phyloP scores from a whole-genome alignment of 2,113 vertebrate genomes.

The Ancistrus triradiatus region DNA sequence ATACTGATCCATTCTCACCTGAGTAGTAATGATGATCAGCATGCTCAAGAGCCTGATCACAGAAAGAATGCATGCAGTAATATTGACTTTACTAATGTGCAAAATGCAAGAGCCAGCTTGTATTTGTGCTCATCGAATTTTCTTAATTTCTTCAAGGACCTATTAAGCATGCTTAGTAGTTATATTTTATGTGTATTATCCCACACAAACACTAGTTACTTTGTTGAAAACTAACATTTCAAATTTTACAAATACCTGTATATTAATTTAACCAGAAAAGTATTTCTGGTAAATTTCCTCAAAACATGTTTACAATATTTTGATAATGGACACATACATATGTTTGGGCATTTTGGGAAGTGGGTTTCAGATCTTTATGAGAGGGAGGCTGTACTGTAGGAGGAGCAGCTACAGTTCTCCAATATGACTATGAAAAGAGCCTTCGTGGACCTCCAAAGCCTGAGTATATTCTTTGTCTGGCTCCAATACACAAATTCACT shows the following conservation, averaged over 20 bases:
- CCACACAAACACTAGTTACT: too few relatives aligned
- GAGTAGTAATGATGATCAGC: conserved; percentile 47
- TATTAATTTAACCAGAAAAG: too few relatives aligned
- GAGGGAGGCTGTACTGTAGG: conserved; percentile 27
- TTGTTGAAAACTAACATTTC: too few relatives aligned
- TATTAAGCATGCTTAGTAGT: too few relatives aligned
- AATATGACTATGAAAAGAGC: conserved; percentile 66
- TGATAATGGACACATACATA: too few relatives aligned
- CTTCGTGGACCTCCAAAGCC: conserved; percentile 17
- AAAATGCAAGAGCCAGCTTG: not conserved
- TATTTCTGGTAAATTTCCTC: too few relatives aligned
- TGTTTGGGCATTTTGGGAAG: conserved; percentile 9
- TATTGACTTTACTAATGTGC: conserved; percentile 10
- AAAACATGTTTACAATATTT: too few relatives aligned
- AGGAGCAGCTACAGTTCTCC: conserved; percentile 46
- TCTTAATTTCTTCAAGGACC: too few relatives aligned
- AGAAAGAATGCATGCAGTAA: conserved; percentile 1
- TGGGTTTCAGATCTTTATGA: conserved; percentile 28
- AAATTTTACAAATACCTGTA: too few relatives aligned
- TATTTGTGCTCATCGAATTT: not conserved
- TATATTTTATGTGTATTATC: too few relatives aligned
- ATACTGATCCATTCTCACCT: conserved; percentile 52
- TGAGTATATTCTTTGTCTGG: conserved; percentile 68
- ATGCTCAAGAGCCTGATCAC: conserved; percentile 23
- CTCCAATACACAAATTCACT: conserved; percentile 64